Evolutionary conservation across 35 echinoderm and acorn worm genomes (phyloP).

Genomic region (Lytechinus variegatus): DNA sequence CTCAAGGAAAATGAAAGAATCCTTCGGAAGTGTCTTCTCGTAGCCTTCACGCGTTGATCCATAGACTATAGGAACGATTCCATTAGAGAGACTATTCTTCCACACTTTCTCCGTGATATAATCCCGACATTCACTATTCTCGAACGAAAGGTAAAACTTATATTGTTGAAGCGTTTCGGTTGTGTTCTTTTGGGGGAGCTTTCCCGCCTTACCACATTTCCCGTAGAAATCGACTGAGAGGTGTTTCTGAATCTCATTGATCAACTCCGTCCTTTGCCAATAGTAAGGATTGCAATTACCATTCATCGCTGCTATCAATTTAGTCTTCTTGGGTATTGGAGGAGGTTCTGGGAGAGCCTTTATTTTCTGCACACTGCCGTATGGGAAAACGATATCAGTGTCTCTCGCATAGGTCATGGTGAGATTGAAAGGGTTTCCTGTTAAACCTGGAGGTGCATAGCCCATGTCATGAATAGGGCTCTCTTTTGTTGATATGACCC

Average conservation of each 20-base stretch:
- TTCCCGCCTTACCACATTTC: slow-evolving; percentile 50
- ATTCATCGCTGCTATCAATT: slow-evolving; percentile 59
- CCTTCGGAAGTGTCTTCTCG: slow-evolving; percentile 54
- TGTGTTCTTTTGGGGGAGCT: neutral
- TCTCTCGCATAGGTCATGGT: too few relatives aligned
- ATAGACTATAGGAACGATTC: slow-evolving; percentile 65
- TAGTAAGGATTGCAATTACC: slow-evolving; percentile 58
- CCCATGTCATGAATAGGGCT: too few relatives aligned
- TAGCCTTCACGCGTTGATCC: slow-evolving; percentile 55
- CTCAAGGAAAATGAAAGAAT: slow-evolving; percentile 70
- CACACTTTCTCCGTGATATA: slow-evolving; percentile 83
- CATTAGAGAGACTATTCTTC: slow-evolving; percentile 37
- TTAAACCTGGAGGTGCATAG: too few relatives aligned
- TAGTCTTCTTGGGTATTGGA: too few relatives aligned
- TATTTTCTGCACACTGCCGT: too few relatives aligned
- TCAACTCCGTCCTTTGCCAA: slow-evolving; percentile 56
- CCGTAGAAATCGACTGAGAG: slow-evolving; percentile 65
- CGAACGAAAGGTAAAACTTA: too few relatives aligned
- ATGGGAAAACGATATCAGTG: too few relatives aligned
- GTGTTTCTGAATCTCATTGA: slow-evolving; percentile 35
- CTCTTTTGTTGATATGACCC: too few relatives aligned
- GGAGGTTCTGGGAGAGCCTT: too few relatives aligned
- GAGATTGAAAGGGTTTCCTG: too few relatives aligned
- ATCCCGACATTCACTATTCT: slow-evolving; percentile 72
- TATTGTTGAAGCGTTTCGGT: slow-evolving; percentile 12